phyloP scores from a whole-genome alignment of 2,797 vertebrate species.

The Ptychadena robeensis region DNA sequence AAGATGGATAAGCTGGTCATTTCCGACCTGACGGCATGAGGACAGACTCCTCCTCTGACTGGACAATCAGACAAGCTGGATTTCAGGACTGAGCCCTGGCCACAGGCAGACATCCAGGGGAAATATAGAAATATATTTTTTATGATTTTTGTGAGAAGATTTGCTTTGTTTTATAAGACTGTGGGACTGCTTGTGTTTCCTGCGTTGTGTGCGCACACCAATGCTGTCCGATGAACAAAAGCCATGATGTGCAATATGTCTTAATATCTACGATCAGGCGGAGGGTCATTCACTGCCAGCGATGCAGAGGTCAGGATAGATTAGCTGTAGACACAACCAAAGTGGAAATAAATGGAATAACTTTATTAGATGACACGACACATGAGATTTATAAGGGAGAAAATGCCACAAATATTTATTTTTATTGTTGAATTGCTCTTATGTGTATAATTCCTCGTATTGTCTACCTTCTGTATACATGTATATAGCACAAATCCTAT shows the following conservation, averaged over 20 bases:
- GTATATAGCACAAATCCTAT: constrained; percentile 51
- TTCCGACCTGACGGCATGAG: constrained; percentile 85
- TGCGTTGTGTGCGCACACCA: constrained; percentile 72
- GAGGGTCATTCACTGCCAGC: too few species aligned
- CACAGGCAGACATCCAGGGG: constrained; percentile 61
- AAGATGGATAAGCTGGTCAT: constrained; percentile 91
- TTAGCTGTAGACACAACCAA: constrained; percentile 10
- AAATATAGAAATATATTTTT: constrained; percentile 62
- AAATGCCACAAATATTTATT: constrained; percentile 17
- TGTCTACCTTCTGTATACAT: constrained; percentile 44
- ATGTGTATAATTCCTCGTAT: constrained; percentile 16
- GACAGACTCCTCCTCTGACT: constrained; percentile 65
- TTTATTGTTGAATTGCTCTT: constrained; percentile 16
- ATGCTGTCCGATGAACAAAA: constrained; percentile 68
- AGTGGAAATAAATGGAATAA: neutral
- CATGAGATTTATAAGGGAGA: constrained; percentile 4
- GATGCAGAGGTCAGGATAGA: constrained; percentile 12
- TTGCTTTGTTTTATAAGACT: constrained; percentile 75
- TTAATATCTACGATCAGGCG: constrained; percentile 61
- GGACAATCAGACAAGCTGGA: constrained; percentile 64
- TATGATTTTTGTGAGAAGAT: constrained; percentile 69
- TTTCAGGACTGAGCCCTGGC: constrained; percentile 63
- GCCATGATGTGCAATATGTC: constrained; percentile 75
- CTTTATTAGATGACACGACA: neutral
- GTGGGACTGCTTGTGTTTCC: constrained; percentile 67